Evolutionary conservation across 1,140 invertebrate species (phyloP).

Genomic region (Rhagoletis zephyria): DNA sequence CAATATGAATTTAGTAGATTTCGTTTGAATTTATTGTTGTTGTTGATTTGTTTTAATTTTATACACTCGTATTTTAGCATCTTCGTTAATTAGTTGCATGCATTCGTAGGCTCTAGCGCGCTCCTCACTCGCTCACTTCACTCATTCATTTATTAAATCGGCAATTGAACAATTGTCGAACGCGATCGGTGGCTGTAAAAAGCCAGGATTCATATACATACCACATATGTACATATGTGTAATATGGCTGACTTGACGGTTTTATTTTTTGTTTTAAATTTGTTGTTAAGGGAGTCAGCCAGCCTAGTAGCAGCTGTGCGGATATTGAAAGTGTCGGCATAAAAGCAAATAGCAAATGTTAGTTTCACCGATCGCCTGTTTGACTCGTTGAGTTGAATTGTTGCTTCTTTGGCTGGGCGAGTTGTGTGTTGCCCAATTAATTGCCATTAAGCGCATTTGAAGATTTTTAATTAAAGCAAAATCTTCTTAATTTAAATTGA

Average conservation of each 20-base stretch:
- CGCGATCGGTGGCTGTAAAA: slow-evolving; percentile 34
- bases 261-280: too few species aligned
- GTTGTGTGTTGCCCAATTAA: slow-evolving; percentile 49
- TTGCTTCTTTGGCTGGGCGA: neutral
- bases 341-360: slow-evolving; percentile 17
- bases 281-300: neutral
- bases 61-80: neutral
- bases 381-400: neutral
- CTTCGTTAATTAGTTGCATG: neutral
- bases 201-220: slow-evolving; percentile 5
- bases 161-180: slow-evolving; percentile 41
- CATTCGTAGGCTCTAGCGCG: neutral
- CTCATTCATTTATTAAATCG: slow-evolving; percentile 43
- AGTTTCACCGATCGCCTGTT: slow-evolving; percentile 2
- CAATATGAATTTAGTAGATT: slow-evolving; percentile 52
- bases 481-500: slow-evolving; percentile 56
- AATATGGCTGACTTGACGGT: slow-evolving; percentile 47
- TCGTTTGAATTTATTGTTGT: neutral
- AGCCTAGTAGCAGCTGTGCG: too few species aligned
- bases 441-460: slow-evolving; percentile 52
- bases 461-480: slow-evolving; percentile 56
- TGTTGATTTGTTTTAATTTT: neutral
- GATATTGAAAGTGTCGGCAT: slow-evolving; percentile 31
- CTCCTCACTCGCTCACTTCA: neutral
- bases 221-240: too few species aligned